phyloP scores from a whole-genome alignment of 2,797 vertebrate species.

The Danio aesculapii region DNA sequence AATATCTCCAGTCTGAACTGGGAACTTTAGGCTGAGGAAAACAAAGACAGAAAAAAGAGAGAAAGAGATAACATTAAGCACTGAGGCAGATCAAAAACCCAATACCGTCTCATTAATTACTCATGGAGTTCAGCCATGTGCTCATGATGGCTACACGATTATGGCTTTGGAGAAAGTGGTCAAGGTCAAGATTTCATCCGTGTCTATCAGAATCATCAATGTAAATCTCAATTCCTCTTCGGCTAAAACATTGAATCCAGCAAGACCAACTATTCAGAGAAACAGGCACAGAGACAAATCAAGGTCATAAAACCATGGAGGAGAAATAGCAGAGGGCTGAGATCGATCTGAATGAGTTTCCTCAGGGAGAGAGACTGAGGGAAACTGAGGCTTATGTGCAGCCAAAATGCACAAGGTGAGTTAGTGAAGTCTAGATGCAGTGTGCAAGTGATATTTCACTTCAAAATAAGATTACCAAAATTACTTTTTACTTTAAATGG shows the following conservation, averaged over 20 bases:
- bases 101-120: slow-evolving; percentile 72
- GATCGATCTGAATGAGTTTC: slow-evolving; percentile 6
- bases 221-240: slow-evolving; percentile 32
- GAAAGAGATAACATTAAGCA: slow-evolving; percentile 63
- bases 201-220: slow-evolving; percentile 29
- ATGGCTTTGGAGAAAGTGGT: slow-evolving; percentile 16
- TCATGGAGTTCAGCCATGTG: slow-evolving; percentile 60
- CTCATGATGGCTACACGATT: slow-evolving; percentile 28
- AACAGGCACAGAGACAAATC: neutral
- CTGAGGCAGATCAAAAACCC: slow-evolving; percentile 57
- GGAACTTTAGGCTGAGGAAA: slow-evolving; percentile 87
- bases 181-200: slow-evolving; percentile 32
- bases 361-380: slow-evolving; percentile 10
- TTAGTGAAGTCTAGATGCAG: neutral
- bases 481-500: too few species aligned
- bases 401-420: neutral
- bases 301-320: slow-evolving; percentile 23
- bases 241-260: slow-evolving; percentile 5
- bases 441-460: too few species aligned
- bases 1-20: slow-evolving; percentile 96
- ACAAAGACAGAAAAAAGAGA: slow-evolving; percentile 36
- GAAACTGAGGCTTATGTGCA: slow-evolving; percentile 17
- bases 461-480: too few species aligned
- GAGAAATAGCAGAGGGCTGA: neutral
- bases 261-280: slow-evolving; percentile 23